These are phyloP conservation scores for Barnardius zonarius DNA, from an alignment of 2,113 vertebrate species.

Conservation along the genomic window DNA sequence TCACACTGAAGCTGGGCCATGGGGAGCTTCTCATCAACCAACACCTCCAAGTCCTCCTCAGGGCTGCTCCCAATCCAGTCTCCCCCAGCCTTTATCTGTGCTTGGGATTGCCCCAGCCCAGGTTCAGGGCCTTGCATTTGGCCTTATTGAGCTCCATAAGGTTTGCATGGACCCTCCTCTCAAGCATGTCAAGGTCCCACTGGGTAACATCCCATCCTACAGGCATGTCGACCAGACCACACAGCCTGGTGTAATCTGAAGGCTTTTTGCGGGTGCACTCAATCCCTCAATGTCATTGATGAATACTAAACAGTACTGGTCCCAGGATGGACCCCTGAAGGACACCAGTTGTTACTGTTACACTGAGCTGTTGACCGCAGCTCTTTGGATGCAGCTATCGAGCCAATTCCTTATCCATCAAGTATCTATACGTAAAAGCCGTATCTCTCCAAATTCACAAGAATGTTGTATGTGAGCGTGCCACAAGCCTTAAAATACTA, in stretches of 20 bases:
- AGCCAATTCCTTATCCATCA: background rate
- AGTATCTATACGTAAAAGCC: background rate
- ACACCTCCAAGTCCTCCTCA: background rate
- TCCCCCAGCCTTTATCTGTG: background rate
- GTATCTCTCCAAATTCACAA: background rate
- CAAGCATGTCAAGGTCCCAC: background rate
- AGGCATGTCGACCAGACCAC: background rate
- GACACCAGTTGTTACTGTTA: background rate
- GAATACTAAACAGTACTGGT: background rate
- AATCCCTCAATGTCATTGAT: background rate
- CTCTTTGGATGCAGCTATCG: background rate
- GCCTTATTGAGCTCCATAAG: background rate
- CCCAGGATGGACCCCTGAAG: background rate
- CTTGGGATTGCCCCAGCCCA: background rate
- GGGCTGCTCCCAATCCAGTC: background rate
- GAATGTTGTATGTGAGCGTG: background rate
- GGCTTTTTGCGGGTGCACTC: fast-evolving
- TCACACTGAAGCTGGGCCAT: too few relatives aligned
- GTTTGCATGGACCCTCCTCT: background rate
- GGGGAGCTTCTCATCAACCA: too few relatives aligned
- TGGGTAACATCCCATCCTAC: background rate
- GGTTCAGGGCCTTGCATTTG: background rate
- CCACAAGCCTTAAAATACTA: background rate
- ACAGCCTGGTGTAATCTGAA: background rate
- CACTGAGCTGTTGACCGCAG: background rate